Conservation (phyloP, 92 coral and sea anemone species). For the Epizoanthus ramosus region DNA sequence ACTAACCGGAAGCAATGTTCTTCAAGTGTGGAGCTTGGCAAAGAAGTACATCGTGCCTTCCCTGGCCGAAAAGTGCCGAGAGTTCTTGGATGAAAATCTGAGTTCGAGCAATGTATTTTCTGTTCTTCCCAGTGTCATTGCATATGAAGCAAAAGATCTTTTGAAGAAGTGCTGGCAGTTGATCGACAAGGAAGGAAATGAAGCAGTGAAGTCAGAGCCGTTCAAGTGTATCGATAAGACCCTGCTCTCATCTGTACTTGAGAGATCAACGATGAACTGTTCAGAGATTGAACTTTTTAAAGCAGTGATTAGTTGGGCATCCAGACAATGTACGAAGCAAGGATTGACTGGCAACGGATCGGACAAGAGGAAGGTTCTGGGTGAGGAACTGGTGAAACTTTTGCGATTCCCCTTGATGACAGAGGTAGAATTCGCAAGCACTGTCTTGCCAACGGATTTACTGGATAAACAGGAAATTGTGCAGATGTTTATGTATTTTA, state of each 20-base stretch:
- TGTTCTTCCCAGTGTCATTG: slow-evolving; percentile 38
- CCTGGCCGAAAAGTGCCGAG: slow-evolving; percentile 47
- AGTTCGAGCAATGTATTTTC: slow-evolving; percentile 54
- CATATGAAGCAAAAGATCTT: slow-evolving; percentile 46
- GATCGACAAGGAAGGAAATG: slow-evolving; percentile 45
- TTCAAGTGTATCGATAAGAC: slow-evolving; percentile 35
- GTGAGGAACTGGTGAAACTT: slow-evolving; percentile 33
- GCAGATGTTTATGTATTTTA: slow-evolving; percentile 27
- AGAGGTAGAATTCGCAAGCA: slow-evolving; percentile 48
- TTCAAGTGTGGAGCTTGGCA: slow-evolving; percentile 58
- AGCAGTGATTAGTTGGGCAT: slow-evolving; percentile 59
- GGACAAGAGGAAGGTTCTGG: slow-evolving; percentile 43
- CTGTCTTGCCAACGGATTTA: slow-evolving; percentile 32
- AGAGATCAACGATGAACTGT: slow-evolving; percentile 44
- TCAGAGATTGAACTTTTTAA: slow-evolving; percentile 54
- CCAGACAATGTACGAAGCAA: slow-evolving; percentile 16
- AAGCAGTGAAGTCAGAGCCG: slow-evolving; percentile 45
- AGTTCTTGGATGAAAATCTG: slow-evolving; percentile 49
- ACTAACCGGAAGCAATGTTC: slow-evolving; percentile 50
- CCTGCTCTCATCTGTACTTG: slow-evolving; percentile 40
- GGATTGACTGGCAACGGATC: background rate
- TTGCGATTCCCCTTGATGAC: slow-evolving; percentile 60
- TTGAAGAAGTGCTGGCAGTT: slow-evolving; percentile 58
- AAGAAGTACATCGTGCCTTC: slow-evolving; percentile 63
- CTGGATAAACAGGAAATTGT: slow-evolving; percentile 40